These are phyloP conservation scores for Himalopsyche kuldschensis DNA, from an alignment of 2,888 invertebrate species.

Conservation along the genomic window DNA sequence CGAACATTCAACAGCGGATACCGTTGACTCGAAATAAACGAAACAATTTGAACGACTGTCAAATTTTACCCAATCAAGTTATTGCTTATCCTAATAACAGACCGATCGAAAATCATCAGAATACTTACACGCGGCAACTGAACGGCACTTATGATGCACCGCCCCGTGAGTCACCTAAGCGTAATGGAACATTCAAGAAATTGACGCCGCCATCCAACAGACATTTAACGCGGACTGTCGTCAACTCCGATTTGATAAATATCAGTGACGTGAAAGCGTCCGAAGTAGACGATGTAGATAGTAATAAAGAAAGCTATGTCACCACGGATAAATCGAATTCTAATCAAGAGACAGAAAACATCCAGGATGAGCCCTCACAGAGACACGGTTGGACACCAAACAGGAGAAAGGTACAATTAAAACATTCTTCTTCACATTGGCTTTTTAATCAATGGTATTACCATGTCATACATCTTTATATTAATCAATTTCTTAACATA, in stretches of 20 bases:
- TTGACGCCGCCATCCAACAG: conserved; percentile 47
- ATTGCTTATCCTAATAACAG: conserved; percentile 19
- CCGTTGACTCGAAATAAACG: conserved; percentile 16
- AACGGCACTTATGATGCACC: conserved; percentile 46
- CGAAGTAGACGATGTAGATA: conserved; percentile 17
- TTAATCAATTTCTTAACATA: too few species aligned
- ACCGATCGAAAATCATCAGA: background rate
- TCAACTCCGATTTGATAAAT: conserved; percentile 43
- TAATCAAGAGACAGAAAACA: background rate
- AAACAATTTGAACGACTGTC: conserved; percentile 48
- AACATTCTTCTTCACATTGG: background rate
- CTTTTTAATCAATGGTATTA: too few species aligned
- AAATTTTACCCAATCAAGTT: conserved; percentile 53
- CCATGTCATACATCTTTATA: too few species aligned
- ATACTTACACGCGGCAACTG: conserved; percentile 12
- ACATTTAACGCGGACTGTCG: conserved; percentile 50
- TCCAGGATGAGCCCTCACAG: background rate
- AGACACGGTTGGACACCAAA: conserved; percentile 16
- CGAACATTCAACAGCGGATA: background rate
- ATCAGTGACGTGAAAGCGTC: conserved; percentile 2
- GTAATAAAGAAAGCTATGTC: conserved; percentile 34
- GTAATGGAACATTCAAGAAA: conserved; percentile 54
- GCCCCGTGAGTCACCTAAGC: conserved; percentile 50
- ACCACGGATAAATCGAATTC: conserved; percentile 11
- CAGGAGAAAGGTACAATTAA: conserved; percentile 21